These are phyloP conservation scores for Thamnophis elegans DNA, from an alignment of 2,797 vertebrate genomes.

Conservation along the genomic window DNA sequence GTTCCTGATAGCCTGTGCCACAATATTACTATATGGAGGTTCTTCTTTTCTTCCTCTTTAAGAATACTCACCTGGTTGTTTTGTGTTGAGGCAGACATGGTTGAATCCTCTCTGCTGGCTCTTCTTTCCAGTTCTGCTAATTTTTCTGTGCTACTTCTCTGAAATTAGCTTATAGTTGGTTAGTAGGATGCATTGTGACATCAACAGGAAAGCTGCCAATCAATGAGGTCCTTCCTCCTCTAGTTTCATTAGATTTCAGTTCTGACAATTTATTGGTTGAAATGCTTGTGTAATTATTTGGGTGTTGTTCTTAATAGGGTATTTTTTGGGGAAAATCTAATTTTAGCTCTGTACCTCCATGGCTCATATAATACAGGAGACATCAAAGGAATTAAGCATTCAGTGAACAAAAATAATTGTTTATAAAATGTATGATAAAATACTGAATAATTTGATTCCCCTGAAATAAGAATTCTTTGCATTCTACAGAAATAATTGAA, in stretches of 20 bases:
- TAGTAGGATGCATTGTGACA: neutral
- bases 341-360: neutral
- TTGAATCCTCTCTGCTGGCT: neutral
- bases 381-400: neutral
- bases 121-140: neutral
- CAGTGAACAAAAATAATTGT: neutral
- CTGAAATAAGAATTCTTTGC: neutral
- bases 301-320: neutral
- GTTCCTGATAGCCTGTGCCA: neutral
- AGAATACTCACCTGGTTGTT: conserved; percentile 15
- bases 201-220: accelerated
- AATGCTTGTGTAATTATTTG: neutral
- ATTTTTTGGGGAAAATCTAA: neutral
- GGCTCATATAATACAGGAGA: accelerated
- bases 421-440: neutral
- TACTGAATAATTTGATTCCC: neutral
- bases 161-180: conserved; percentile 10
- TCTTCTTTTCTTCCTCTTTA: conserved; percentile 4
- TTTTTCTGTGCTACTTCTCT: neutral
- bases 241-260: neutral
- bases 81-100: neutral
- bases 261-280: neutral
- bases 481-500: neutral
- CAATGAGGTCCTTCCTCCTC: neutral
- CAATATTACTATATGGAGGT: neutral